Base-by-base conservation (phyloP, 2,113 vertebrate genomes). In the Pedetes capensis region DNA sequence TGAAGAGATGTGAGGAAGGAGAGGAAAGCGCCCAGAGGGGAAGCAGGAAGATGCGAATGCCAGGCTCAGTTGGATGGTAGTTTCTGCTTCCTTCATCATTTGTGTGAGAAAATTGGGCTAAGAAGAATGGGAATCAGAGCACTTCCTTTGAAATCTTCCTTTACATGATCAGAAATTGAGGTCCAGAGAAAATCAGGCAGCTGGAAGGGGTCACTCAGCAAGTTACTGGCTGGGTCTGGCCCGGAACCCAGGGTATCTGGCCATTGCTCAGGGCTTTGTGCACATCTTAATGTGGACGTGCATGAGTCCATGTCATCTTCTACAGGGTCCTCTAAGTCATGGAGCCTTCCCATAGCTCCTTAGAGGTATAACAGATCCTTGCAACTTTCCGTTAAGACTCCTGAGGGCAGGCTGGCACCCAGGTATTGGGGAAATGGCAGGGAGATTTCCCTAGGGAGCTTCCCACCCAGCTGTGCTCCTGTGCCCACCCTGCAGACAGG, bases 51-150 rank as follows among this genome's bases (percentile, higher is more conserved):
- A 57, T 27, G 2, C 0, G 27, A 80, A 47, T 12, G 59, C 37
- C 81, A 39, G 0, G 5, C 32, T 84, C n/a, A 6, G 0, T 16
- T 22, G 39, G n/a, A 39, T 2, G n/a, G 22, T 27, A 25, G n/a
- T 11, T 23, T 59, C 34, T 4, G 0, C 23, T 2, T 12, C 51
- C 29, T 23, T 8, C 0, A 0, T 16, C 8, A 9, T 66, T 8
- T 37, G 37, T 14, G 0, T 32, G 14, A 88, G 71, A 88, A 34
- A 32, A 8, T 0, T 39, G 71, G 12, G 5, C 23, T 10, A 79
- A 3, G 89, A 44, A 78, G 47, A 44, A 66, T 16, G 47, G 16
- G 39, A 87, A n/a, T 14, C 23, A 5, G 44, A 10, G 34, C 29
- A 25, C 18, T 39, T 81, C 51, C 76, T 32, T 4, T 0, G 1